Evolutionary conservation across 2,888 invertebrate genomes (phyloP), one percentile per base, ranked within the genome.

Genomic region (Anoncus sp.): DNA sequence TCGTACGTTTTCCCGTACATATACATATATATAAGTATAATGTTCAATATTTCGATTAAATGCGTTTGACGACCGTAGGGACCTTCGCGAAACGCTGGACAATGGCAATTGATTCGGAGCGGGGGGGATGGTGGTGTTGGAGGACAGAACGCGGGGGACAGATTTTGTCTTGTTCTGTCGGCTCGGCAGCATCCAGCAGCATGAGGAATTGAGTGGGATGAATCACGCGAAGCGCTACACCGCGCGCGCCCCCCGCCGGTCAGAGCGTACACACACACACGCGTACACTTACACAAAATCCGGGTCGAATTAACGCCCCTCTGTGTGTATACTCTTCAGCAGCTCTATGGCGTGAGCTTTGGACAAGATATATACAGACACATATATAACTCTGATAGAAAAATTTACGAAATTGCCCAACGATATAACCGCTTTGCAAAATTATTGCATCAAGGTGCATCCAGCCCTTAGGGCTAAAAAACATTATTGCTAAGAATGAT

Each of bases 201-300:
- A 55, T 67, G 40, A 55, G 49, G 72, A 77, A 60, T 67, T 49
- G 72, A 73, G 65, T 67, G 57, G 72, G 77, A 77, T 77, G 77
- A 77, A 77, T 77, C 77, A 77, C 72, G 63, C 77, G 47, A 20
- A 55, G 53, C 67, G 55, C 62, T 31, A 10, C 67, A 31, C 20
- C 22, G 20, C 20, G 20, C 47, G 27, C 18, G 12, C 62, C 35
- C 9, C 43, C 10, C 24, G 20, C 10, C 43, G 9, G 43, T 24
- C 59, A 59, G 43, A 45, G 40, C 51, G 31, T 49, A 47, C 43
- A 65, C 65, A 38, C 59, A 53, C 60, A 10, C 24, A 38, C 66
- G 20, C 40, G 4, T 22, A 22, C 20, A 22, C 20, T 31, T 9
- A 18, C 31, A 35, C 12, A n/a, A 24, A 18, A 9, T 12, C 16